Percentiles rank a stretch among this genome's conserved stretches.
Conservation (phyloP, 2,888 invertebrate species). For the Aricia artaxerxes region DNA sequence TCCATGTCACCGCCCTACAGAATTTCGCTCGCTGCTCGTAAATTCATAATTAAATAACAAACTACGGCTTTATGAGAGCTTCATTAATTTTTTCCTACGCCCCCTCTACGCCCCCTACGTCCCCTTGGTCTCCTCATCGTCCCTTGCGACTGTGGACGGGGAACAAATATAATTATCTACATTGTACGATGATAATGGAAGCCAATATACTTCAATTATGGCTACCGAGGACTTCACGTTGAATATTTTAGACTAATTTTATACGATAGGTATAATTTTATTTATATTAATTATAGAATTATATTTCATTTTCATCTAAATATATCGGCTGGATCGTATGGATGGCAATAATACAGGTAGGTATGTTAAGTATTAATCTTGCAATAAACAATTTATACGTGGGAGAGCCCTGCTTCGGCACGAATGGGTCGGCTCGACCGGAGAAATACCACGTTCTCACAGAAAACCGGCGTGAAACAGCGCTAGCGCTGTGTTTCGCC, state of each 20-base stretch:
- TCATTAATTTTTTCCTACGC: slow-evolving; percentile 63
- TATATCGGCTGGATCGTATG: too few relatives aligned
- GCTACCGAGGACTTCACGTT: background rate
- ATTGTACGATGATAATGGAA: slow-evolving; percentile 16
- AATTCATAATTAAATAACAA: slow-evolving; percentile 77
- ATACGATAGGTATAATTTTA: background rate
- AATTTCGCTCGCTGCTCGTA: slow-evolving; percentile 70
- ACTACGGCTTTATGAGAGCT: slow-evolving; percentile 65
- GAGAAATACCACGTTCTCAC: too few relatives aligned
- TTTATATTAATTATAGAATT: background rate
- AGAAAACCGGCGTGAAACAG: too few relatives aligned
- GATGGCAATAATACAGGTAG: too few relatives aligned
- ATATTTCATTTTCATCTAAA: too few relatives aligned
- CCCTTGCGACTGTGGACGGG: background rate
- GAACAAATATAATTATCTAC: slow-evolving; percentile 25
- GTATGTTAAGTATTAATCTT: too few relatives aligned
- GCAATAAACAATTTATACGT: too few relatives aligned
- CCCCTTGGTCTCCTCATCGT: background rate
- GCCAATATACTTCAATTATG: slow-evolving; percentile 9
- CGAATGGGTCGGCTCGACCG: too few relatives aligned
- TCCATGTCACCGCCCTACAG: slow-evolving; percentile 47
- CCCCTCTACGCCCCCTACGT: slow-evolving; percentile 24
- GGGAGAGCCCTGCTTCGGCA: too few relatives aligned
- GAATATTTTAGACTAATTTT: slow-evolving; percentile 4
- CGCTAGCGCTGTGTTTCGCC: too few relatives aligned